Percentiles rank a stretch among this genome's conserved stretches.
Conservation (phyloP, 2,113 vertebrate genomes). For the Mystacornis crossleyi region DNA sequence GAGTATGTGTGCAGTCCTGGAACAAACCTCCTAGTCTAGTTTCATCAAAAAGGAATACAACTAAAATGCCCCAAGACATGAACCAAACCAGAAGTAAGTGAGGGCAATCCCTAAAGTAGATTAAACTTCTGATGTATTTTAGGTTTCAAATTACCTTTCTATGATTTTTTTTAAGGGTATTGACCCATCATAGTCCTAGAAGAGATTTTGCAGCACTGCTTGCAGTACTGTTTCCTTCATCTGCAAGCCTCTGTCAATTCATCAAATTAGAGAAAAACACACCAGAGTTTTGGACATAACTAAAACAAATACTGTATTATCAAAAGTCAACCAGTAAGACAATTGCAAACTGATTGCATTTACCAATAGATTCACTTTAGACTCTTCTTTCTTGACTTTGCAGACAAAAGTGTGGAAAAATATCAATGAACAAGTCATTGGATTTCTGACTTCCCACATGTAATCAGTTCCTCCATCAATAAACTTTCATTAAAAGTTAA, state of each 20-base stretch:
- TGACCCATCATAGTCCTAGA: not conserved
- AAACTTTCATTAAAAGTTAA: not conserved
- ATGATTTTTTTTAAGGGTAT: not conserved
- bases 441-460: not conserved
- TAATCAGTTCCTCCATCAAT: not conserved
- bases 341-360: not conserved
- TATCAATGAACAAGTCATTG: not conserved
- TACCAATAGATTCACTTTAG: not conserved
- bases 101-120: not conserved
- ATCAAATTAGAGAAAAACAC: not conserved
- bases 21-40: not conserved
- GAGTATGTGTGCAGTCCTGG: not conserved
- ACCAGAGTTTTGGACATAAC: not conserved
- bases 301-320: not conserved
- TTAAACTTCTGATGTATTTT: not conserved
- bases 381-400: not conserved
- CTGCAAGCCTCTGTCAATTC: not conserved
- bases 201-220: not conserved
- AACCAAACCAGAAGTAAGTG: not conserved
- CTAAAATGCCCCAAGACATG: accelerated
- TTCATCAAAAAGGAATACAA: not conserved
- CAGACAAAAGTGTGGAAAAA: not conserved
- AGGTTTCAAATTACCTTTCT: not conserved
- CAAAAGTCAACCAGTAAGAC: not conserved
- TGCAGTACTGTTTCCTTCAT: not conserved